phyloP scores from a whole-genome alignment of 53 echinoderm and acorn worm species.

The Luidia sarsii region DNA sequence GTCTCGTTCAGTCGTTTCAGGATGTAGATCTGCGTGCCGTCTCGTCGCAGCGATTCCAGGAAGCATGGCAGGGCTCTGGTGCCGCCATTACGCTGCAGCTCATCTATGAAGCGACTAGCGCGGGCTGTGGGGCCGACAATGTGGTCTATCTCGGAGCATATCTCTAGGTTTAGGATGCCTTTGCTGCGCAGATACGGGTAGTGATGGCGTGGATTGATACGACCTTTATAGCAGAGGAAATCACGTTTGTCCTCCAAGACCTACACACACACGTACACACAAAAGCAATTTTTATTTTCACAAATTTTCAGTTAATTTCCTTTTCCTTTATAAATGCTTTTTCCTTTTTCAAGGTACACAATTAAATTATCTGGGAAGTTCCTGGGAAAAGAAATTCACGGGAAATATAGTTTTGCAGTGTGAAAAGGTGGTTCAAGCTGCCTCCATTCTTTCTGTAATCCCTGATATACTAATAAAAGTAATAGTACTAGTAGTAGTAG shows the following conservation, averaged over 20 bases:
- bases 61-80: constrained; percentile 24
- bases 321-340: too few relatives aligned
- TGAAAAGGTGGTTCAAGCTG: too few relatives aligned
- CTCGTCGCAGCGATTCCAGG: constrained; percentile 25
- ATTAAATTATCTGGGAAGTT: too few relatives aligned
- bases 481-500: too few relatives aligned
- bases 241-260: constrained; percentile 53
- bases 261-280: not conserved
- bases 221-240: constrained; percentile 51
- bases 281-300: not conserved
- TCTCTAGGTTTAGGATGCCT: constrained; percentile 44
- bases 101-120: constrained; percentile 44
- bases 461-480: too few relatives aligned
- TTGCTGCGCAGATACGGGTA: constrained; percentile 42
- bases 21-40: constrained; percentile 46
- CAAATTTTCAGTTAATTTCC: too few relatives aligned
- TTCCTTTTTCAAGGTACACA: too few relatives aligned
- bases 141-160: constrained; percentile 28
- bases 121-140: constrained; percentile 5
- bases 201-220: constrained; percentile 35
- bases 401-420: too few relatives aligned
- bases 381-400: too few relatives aligned
- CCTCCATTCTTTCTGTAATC: too few relatives aligned
- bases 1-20: constrained; percentile 20
- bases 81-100: constrained; percentile 50